Conservation (phyloP, 2,888 invertebrate genomes). For the Willowsia nigromaculata region DNA sequence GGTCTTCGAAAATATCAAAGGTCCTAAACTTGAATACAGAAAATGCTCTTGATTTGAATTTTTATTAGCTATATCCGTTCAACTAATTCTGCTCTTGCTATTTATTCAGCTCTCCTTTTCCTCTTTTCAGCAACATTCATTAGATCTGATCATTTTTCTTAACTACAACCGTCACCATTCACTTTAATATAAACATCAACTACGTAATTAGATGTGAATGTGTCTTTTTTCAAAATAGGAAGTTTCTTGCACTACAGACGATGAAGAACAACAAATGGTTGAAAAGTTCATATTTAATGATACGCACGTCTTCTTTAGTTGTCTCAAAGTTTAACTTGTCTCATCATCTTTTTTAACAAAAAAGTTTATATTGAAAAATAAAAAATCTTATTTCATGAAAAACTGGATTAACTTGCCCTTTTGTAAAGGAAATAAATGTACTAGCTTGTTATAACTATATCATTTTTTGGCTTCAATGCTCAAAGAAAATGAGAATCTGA, state of each 20-base stretch:
- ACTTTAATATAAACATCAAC: background rate
- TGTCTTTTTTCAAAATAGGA: background rate
- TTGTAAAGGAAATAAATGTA: conserved; percentile 58
- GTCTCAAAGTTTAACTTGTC: conserved; percentile 19
- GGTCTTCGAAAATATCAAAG: background rate
- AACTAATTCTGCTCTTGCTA: background rate
- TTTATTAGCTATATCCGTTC: conserved; percentile 13
- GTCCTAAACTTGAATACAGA: background rate
- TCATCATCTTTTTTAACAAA: conserved; percentile 50
- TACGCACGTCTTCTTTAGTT: conserved; percentile 48
- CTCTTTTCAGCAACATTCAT: conserved; percentile 10
- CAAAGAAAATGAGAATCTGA: background rate
- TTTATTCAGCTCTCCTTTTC: background rate
- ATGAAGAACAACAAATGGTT: background rate
- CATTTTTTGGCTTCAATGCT: conserved; percentile 45
- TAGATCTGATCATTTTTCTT: conserved; percentile 33
- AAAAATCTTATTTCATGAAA: conserved; percentile 72
- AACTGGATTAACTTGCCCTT: conserved; percentile 76
- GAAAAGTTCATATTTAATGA: conserved; percentile 52
- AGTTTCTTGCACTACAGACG: background rate
- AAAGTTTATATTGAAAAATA: conserved; percentile 24
- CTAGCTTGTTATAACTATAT: conserved; percentile 28
- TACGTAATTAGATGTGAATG: conserved; percentile 17
- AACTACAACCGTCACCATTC: background rate
- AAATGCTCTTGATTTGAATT: background rate